Percentiles rank a stretch among this genome's conserved stretches.
phyloP scores from a whole-genome alignment of 2,113 vertebrate genomes.

The Dipodomys merriami region DNA sequence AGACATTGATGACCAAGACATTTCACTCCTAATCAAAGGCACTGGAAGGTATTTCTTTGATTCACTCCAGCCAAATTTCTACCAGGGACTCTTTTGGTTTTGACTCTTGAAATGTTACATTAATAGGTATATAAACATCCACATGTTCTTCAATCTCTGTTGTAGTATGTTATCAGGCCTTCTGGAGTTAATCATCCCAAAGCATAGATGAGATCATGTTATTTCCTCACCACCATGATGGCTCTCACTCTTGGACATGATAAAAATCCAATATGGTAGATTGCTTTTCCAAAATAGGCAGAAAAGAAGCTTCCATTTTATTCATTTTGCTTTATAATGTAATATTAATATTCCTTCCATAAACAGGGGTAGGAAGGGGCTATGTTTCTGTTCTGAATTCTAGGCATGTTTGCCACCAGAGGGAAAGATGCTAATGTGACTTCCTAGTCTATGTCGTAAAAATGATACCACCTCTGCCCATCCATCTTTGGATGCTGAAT shows the following conservation, averaged over 20 bases:
- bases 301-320: background rate
- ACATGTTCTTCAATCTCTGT: background rate
- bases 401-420: background rate
- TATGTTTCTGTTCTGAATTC: too few relatives aligned
- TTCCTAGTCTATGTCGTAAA: background rate
- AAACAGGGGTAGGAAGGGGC: background rate
- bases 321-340: background rate
- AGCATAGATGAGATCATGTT: background rate
- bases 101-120: background rate
- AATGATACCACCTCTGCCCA: background rate
- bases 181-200: background rate
- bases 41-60: background rate
- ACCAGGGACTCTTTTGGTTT: background rate
- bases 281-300: background rate
- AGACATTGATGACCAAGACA: background rate
- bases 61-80: background rate
- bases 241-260: background rate
- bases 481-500: background rate
- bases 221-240: background rate
- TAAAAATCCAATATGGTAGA: background rate
- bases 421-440: background rate
- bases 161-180: conserved; percentile 24
- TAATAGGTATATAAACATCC: background rate
- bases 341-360: background rate
- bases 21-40: background rate